Percentiles rank a stretch among this genome's conserved stretches.
phyloP scores from a whole-genome alignment of 2,888 invertebrate genomes.

The Brachyptera risi region DNA sequence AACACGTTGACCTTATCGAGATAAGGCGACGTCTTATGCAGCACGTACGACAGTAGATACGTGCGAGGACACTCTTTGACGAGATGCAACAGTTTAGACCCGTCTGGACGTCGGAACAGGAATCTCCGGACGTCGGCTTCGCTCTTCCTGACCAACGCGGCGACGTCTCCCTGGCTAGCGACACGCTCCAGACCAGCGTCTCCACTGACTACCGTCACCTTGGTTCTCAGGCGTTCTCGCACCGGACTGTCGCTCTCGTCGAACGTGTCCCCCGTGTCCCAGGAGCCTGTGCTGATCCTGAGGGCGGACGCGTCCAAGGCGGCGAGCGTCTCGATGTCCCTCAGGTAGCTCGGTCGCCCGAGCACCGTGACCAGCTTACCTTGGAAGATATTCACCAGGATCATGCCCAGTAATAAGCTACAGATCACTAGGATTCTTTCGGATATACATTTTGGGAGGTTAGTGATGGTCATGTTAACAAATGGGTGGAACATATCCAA shows the following conservation, averaged over 20 bases:
- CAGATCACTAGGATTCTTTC: conserved; percentile 43
- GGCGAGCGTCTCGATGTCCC: conserved; percentile 46
- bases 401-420: conserved; percentile 44
- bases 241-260: background rate
- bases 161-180: conserved; percentile 7
- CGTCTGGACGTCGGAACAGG: conserved; percentile 32
- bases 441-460: conserved; percentile 42
- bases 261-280: conserved; percentile 30
- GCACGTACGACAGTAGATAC: conserved; percentile 46
- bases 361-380: conserved; percentile 47
- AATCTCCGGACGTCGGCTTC: background rate
- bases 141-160: conserved; percentile 10
- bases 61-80: conserved; percentile 47
- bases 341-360: conserved; percentile 44
- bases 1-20: conserved; percentile 41
- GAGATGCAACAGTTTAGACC: conserved; percentile 45
- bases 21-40: conserved; percentile 46
- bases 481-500: conserved; percentile 43
- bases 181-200: conserved; percentile 4
- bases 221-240: background rate
- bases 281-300: conserved; percentile 42
- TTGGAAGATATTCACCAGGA: conserved; percentile 45
- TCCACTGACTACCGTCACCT: background rate
- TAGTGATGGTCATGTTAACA: conserved; percentile 41
- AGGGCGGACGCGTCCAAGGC: conserved; percentile 45